A percentile compares a stretch with the other conserved stretches of the same genome.
These are phyloP conservation scores for Trichogramma pretiosum DNA, from an alignment of 1,140 invertebrate species.

Conservation along the genomic window DNA sequence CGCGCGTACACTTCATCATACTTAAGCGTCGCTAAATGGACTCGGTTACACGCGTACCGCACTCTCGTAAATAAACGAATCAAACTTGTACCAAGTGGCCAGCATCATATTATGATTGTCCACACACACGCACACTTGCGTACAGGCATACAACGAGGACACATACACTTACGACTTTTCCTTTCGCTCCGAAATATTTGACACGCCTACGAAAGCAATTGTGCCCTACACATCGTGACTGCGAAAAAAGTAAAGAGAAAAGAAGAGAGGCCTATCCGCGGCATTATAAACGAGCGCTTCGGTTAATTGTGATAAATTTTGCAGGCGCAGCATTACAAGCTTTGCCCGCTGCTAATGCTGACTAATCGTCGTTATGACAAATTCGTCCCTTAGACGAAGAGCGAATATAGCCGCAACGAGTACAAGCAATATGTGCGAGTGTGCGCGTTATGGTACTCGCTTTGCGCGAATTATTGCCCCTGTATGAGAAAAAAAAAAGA, in stretches of 20 bases:
- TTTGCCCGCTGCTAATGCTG: background rate
- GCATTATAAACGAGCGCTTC: background rate
- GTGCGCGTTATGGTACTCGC: background rate
- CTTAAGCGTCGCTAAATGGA: slow-evolving; percentile 14
- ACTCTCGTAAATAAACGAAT: slow-evolving; percentile 16
- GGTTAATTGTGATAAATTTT: slow-evolving; percentile 16
- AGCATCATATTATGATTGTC: too few species aligned
- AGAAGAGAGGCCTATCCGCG: too few species aligned
- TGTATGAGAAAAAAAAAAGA: background rate
- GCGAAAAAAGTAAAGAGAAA: background rate
- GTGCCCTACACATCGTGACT: background rate
- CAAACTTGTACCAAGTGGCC: too few species aligned
- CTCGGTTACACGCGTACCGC: too few species aligned
- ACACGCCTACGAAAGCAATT: background rate
- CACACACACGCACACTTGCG: too few species aligned
- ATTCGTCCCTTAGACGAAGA: background rate
- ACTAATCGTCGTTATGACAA: slow-evolving; percentile 13
- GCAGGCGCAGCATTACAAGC: background rate
- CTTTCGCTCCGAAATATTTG: too few species aligned
- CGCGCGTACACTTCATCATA: slow-evolving; percentile 6
- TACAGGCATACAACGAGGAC: too few species aligned
- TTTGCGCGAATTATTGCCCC: background rate
- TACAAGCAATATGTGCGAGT: background rate
- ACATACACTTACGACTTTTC: too few species aligned
- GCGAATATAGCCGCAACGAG: too few species aligned